Conservation (phyloP, 2,888 invertebrate genomes). For the Dolichomitus sp. region DNA sequence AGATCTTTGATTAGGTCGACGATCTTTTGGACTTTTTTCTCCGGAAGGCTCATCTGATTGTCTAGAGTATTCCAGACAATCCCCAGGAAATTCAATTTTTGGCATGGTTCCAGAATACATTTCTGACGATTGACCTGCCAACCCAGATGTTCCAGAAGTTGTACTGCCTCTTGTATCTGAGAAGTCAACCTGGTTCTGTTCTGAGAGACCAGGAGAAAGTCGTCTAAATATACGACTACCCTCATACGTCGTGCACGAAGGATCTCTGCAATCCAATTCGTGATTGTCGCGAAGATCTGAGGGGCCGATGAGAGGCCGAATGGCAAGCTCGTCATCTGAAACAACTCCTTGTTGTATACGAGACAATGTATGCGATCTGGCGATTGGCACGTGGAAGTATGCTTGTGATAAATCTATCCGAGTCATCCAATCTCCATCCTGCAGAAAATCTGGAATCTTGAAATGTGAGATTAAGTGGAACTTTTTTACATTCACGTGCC, state of each 20-base stretch:
- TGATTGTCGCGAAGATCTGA: constrained; percentile 69
- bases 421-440: constrained; percentile 68
- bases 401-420: constrained; percentile 66
- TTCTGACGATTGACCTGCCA: constrained; percentile 64
- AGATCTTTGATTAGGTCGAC: constrained; percentile 36
- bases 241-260: constrained; percentile 62
- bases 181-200: constrained; percentile 47
- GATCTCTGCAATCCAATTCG: constrained; percentile 73
- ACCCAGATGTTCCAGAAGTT: constrained; percentile 43
- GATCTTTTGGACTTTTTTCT: constrained; percentile 22
- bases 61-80: constrained; percentile 60
- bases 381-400: constrained; percentile 67
- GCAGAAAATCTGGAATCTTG: constrained; percentile 62
- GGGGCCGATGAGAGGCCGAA: constrained; percentile 74
- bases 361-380: constrained; percentile 68
- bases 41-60: constrained; percentile 41
- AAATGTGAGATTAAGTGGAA: constrained; percentile 72
- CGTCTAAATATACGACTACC: constrained; percentile 67
- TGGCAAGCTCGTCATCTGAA: constrained; percentile 73
- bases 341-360: constrained; percentile 65
- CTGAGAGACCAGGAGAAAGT: constrained; percentile 66
- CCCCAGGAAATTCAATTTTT: constrained; percentile 61
- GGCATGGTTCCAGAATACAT: constrained; percentile 58
- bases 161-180: constrained; percentile 45
- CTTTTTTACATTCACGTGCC: constrained; percentile 50